Evolutionary conservation across 2,888 invertebrate genomes (phyloP), one percentile per base, ranked within the genome.

Genomic region (Zygogramma bicolorata): DNA sequence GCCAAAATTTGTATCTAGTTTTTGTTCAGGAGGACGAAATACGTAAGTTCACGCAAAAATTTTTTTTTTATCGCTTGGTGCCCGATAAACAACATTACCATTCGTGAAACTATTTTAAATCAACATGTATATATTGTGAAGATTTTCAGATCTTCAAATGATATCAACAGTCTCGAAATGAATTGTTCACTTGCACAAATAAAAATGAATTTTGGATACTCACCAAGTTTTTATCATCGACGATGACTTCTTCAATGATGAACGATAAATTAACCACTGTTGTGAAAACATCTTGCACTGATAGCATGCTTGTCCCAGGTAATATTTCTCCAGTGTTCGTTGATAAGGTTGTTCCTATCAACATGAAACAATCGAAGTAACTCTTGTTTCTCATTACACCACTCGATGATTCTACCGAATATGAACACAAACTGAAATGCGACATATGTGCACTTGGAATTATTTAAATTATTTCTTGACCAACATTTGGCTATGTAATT

Each of bases 231-330:
- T 77, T 66, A 1, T 67, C 27, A 57, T 80, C 72, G 8, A 77
- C 31, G 53, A 81, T 59, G 15, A 83, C 62, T 31, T 81, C 76
- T 59, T 79, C 68, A 10, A 84, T 53, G 3, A 75, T 76, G 25
- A 83, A 25, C n/a, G 84, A 83, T 18, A 83, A 46, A 60, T 81
- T 82, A 8, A 84, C 81, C 6, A 53, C 60, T 20, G 81, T 82
- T 10, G 80, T 68, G 22, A 67, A 68, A 53, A 75, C 59, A 46
- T 81, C 78, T 57, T 78, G 75, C 20, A 79, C 13, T 10, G 2
- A 61, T 13, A 20, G 15, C 46, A 78, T 70, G 6, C 67, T 76
- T 78, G 77, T 81, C 71, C 79, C 79, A 10, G 73, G 72, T 58
- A 79, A 31, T 57, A 74, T 74, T 68, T 75, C 65, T 38, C 70